Evolutionary conservation across 2,113 vertebrate genomes (phyloP).

Genomic region (Microtus montanus): DNA sequence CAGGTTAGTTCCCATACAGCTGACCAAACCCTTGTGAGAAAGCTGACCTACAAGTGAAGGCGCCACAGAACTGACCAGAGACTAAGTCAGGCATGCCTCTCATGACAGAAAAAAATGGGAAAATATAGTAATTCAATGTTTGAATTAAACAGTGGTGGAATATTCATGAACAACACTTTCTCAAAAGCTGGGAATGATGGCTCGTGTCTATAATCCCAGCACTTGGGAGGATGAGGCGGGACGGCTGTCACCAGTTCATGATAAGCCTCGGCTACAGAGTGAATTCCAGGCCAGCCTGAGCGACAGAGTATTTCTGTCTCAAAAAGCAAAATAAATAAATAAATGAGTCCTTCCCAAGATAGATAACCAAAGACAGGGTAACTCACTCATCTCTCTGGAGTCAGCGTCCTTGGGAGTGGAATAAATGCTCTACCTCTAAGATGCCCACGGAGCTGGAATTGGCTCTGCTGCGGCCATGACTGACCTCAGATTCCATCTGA

Average conservation of each 20-base stretch:
- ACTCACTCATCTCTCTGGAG: not conserved
- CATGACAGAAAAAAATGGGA: not conserved
- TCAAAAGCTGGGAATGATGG: not conserved
- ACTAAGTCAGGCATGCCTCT: not conserved
- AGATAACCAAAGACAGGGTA: not conserved
- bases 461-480: not conserved
- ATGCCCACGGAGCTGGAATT: no score
- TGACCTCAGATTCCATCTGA: not conserved
- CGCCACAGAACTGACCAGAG: not conserved
- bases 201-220: not conserved
- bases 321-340: not conserved
- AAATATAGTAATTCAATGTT: not conserved
- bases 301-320: not conserved
- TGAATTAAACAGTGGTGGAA: not conserved
- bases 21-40: not conserved
- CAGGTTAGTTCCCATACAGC: accelerated
- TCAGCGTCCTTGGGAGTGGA: not conserved
- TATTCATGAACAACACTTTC: not conserved
- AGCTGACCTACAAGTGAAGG: not conserved
- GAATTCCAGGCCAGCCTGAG: not conserved
- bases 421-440: not conserved
- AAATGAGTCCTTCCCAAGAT: not conserved
- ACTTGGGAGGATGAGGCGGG: not conserved
- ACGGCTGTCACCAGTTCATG: not conserved
- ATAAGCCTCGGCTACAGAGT: not conserved